Evolutionary conservation across 2,113 vertebrate genomes (phyloP).

Genomic region (Smithornis capensis): DNA sequence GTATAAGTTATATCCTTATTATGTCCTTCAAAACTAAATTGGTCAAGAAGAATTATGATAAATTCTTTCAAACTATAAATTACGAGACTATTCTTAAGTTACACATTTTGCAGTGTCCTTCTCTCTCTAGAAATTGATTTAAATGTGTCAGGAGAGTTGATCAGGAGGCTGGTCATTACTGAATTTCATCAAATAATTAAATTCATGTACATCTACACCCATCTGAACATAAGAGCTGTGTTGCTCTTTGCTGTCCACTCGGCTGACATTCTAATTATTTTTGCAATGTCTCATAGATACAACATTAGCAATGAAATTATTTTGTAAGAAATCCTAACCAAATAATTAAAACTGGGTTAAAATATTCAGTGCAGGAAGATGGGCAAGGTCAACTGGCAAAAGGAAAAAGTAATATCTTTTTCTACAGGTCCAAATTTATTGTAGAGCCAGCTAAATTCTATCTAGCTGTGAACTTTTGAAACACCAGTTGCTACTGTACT

Average conservation of each 20-base stretch:
- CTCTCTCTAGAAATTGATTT: not conserved
- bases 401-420: not conserved
- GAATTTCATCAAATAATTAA: not conserved
- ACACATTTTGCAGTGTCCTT: not conserved
- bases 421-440: not conserved
- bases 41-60: not conserved
- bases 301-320: not conserved
- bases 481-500: accelerated
- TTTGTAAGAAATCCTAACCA: not conserved
- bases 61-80: not conserved
- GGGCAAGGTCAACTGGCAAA: not conserved
- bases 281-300: not conserved
- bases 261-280: not conserved
- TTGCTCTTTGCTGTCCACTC: not conserved
- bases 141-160: not conserved
- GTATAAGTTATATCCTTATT: not conserved
- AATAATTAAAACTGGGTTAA: not conserved
- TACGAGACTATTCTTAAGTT: not conserved
- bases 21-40: not conserved
- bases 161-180: not conserved
- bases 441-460: not conserved
- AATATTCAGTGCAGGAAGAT: not conserved
- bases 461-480: not conserved
- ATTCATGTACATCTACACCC: not conserved
- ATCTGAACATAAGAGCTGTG: not conserved